These are phyloP conservation scores for Leucania comma DNA, from an alignment of 2,888 invertebrate genomes.

Conservation along the genomic window DNA sequence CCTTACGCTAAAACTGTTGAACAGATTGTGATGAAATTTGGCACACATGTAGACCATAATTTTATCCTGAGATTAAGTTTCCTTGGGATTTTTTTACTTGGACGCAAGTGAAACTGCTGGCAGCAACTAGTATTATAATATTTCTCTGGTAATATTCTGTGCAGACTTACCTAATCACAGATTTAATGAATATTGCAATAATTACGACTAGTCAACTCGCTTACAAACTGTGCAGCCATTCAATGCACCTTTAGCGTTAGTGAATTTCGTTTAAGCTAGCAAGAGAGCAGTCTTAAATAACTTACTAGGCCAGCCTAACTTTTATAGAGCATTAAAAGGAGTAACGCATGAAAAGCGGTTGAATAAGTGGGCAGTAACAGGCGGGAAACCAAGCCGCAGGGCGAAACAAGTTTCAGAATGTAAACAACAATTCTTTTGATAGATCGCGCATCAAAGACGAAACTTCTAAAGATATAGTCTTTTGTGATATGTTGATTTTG, in stretches of 20 bases:
- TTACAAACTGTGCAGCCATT: slow-evolving; percentile 5
- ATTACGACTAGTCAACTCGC: background rate
- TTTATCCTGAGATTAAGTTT: too few species aligned
- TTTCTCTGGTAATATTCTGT: too few species aligned
- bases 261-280: slow-evolving; percentile 6
- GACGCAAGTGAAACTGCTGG: too few species aligned
- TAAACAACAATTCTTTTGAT: slow-evolving; percentile 66
- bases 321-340: slow-evolving; percentile 46
- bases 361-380: slow-evolving; percentile 54
- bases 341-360: slow-evolving; percentile 42
- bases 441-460: slow-evolving; percentile 56
- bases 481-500: slow-evolving; percentile 60
- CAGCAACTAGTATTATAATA: too few species aligned
- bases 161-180: background rate
- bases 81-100: too few species aligned
- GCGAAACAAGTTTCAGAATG: slow-evolving; percentile 44
- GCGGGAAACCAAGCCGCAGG: slow-evolving; percentile 49
- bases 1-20: too few species aligned
- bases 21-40: too few species aligned
- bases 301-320: slow-evolving; percentile 24
- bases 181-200: slow-evolving; percentile 25
- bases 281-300: slow-evolving; percentile 1
- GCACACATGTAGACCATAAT: too few species aligned
- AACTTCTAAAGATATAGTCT: slow-evolving; percentile 50
- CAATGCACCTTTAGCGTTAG: slow-evolving; percentile 14